phyloP scores from a whole-genome alignment of 2,888 invertebrate species.

The Caradrina clavipalpis region DNA sequence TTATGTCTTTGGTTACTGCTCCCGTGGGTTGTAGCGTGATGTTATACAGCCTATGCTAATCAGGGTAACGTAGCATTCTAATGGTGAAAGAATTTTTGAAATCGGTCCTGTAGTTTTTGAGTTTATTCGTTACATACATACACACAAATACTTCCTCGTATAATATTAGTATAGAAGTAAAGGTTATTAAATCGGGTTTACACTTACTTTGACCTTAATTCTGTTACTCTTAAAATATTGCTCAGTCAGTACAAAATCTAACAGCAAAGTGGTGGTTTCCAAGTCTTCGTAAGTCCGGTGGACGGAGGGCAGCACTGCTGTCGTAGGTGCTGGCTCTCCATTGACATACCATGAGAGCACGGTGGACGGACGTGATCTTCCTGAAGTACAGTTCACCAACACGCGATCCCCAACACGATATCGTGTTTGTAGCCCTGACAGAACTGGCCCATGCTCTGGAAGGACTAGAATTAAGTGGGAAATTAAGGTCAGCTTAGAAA shows the following conservation, averaged over 20 bases:
- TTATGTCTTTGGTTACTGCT: no score
- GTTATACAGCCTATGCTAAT: no score
- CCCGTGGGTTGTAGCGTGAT: no score
- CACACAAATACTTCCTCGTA: no score
- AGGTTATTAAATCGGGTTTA: neutral
- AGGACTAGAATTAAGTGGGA: conserved; percentile 88
- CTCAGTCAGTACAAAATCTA: conserved; percentile 93
- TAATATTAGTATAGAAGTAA: no score
- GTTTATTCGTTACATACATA: no score
- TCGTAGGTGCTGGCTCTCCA: conserved; percentile 92
- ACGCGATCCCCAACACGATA: conserved; percentile 94
- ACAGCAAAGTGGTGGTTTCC: conserved; percentile 92
- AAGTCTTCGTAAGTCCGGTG: conserved; percentile 83
- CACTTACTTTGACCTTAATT: conserved; percentile 93
- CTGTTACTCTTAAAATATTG: conserved; percentile 94
- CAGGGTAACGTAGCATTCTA: no score
- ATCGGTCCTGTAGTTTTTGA: no score
- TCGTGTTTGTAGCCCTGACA: conserved; percentile 93
- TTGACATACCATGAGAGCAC: conserved; percentile 96
- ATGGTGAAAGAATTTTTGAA: no score
- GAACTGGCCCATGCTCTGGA: conserved; percentile 94
- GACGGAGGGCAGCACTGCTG: conserved; percentile 70
- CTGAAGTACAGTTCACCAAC: conserved; percentile 94
- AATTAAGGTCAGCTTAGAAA: neutral
- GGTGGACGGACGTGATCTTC: conserved; percentile 94